phyloP scores from a whole-genome alignment of 2,113 vertebrate genomes.

The Etheostoma cragini region DNA sequence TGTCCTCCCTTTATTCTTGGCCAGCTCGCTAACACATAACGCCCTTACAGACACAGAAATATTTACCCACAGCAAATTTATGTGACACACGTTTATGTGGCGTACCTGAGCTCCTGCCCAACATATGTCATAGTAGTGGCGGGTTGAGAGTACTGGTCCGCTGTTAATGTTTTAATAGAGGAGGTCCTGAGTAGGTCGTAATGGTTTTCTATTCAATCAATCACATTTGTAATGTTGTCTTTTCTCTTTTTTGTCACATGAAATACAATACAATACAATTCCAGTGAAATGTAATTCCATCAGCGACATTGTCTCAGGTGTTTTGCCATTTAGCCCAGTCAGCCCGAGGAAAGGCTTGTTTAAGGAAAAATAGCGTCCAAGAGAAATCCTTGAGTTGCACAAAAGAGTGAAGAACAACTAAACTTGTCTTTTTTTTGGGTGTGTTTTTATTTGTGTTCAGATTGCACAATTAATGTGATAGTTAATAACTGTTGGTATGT shows the following conservation, averaged over 20 bases:
- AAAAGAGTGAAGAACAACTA: constrained; percentile 9
- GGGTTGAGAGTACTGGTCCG: constrained; percentile 43
- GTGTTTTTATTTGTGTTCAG: constrained; percentile 1
- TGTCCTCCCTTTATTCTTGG: constrained; percentile 82
- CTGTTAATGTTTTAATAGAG: constrained; percentile 68
- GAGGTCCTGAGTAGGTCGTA: constrained; percentile 55
- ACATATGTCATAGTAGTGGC: constrained; percentile 61
- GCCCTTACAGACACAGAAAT: constrained; percentile 80
- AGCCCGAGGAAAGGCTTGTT: constrained; percentile 36
- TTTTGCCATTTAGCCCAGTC: constrained; percentile 27
- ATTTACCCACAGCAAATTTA: constrained; percentile 89
- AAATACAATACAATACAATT: too few relatives aligned
- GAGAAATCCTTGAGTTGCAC: constrained; percentile 3
- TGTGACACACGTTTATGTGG: constrained; percentile 78
- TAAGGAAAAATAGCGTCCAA: constrained; percentile 33
- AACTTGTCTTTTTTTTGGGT: not conserved
- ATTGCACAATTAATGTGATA: not conserved
- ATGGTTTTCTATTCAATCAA: constrained; percentile 61
- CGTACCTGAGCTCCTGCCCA: constrained; percentile 60
- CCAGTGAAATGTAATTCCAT: not conserved
- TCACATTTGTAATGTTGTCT: too few relatives aligned
- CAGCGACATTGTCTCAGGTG: constrained; percentile 38
- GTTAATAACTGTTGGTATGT: not conserved
- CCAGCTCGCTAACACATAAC: constrained; percentile 78
- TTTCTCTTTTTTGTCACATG: too few relatives aligned